Evolutionary conservation across 2,113 vertebrate genomes (phyloP).

Genomic region (Cochlearius cochlearius): DNA sequence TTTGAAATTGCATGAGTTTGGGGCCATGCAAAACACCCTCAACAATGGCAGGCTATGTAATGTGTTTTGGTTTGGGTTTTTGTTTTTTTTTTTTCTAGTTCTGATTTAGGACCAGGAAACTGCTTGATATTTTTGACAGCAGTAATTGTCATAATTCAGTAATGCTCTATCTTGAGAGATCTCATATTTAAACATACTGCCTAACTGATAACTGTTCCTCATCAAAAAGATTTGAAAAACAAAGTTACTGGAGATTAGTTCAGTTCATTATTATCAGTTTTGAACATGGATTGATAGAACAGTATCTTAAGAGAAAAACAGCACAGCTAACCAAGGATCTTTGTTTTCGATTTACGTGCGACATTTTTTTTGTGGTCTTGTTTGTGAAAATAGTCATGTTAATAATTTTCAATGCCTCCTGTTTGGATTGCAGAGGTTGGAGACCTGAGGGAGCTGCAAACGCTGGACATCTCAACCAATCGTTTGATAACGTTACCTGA

Average conservation of each 20-base stretch:
- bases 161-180: neutral
- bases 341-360: fast-evolving
- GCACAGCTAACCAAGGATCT: neutral
- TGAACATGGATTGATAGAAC: neutral
- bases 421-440: conserved; percentile 84
- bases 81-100: neutral
- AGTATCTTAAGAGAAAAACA: neutral
- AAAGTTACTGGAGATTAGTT: neutral
- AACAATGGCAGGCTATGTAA: neutral
- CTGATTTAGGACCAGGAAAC: neutral
- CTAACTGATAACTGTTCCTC: neutral
- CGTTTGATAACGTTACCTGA: conserved; percentile 86
- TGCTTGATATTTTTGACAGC: neutral
- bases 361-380: fast-evolving
- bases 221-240: neutral
- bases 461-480: conserved; percentile 91
- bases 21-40: neutral
- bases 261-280: neutral
- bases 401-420: neutral
- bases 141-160: neutral
- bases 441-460: conserved; percentile 91
- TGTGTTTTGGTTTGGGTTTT: neutral
- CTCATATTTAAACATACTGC: neutral
- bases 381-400: neutral
- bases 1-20: neutral